A percentile compares a stretch with the other conserved stretches of the same genome.
Conservation (phyloP, 1,140 invertebrate species). For the Procambarus clarkii region DNA sequence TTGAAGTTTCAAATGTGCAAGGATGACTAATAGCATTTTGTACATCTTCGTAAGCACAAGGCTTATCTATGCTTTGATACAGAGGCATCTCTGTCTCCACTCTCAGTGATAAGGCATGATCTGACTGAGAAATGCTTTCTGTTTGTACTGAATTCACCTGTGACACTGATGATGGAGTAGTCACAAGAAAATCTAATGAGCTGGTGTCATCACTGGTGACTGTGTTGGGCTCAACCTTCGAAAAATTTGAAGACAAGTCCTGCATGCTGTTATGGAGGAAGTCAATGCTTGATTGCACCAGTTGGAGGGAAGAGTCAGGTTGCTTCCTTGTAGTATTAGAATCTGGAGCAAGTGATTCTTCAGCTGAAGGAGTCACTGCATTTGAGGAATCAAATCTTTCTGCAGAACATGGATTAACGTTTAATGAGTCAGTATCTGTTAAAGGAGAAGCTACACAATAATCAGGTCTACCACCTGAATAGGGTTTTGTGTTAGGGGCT, state of each 20-base stretch:
- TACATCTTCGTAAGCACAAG: not conserved
- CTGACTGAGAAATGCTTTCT: not conserved
- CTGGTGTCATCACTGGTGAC: not conserved
- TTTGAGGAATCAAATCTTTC: not conserved
- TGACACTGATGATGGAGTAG: not conserved
- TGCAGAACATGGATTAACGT: not conserved
- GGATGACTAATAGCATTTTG: not conserved
- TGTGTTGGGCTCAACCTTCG: not conserved
- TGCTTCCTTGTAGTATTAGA: not conserved
- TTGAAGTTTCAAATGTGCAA: not conserved
- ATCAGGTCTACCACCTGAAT: not conserved
- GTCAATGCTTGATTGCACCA: not conserved
- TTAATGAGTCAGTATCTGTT: not conserved
- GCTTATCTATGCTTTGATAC: not conserved
- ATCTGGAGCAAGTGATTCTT: not conserved
- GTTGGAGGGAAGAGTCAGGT: not conserved
- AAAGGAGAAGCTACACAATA: not conserved
- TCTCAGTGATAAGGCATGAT: not conserved
- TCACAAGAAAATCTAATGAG: not conserved
- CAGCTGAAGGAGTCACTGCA: not conserved
- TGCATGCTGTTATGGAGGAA: not conserved
- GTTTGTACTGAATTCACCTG: not conserved
- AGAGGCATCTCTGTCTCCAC: not conserved
- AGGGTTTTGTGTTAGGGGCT: not conserved
- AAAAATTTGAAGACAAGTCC: not conserved